Evolutionary conservation across 2,113 vertebrate genomes (phyloP).

Genomic region (Rhabdomys dilectus): DNA sequence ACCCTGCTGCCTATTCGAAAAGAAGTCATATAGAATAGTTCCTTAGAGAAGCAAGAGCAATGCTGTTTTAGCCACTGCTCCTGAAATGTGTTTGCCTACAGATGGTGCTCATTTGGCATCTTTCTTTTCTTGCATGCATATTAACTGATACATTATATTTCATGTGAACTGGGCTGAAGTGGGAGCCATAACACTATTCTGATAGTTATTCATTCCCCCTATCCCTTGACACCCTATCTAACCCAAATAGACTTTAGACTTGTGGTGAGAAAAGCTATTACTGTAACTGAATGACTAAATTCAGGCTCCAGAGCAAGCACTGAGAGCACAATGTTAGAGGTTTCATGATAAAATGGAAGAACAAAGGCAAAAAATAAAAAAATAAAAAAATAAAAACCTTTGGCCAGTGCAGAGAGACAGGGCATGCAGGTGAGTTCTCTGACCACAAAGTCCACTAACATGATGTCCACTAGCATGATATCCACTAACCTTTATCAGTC

Average conservation of each 20-base stretch:
- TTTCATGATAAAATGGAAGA: not conserved
- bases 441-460: not conserved
- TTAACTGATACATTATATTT: not conserved
- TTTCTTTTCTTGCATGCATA: not conserved
- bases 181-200: not conserved
- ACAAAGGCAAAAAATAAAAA: not conserved
- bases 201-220: not conserved
- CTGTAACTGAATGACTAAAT: not conserved
- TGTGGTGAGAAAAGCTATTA: not conserved
- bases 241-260: not conserved
- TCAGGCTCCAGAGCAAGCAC: not conserved
- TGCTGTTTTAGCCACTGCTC: not conserved
- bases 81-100: not conserved
- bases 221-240: not conserved
- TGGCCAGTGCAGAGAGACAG: not conserved
- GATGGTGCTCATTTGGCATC: not conserved
- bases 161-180: not conserved
- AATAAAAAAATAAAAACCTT: not conserved
- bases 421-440: accelerated
- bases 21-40: not conserved
- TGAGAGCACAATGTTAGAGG: not conserved
- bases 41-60: not conserved
- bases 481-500: accelerated
- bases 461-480: accelerated
- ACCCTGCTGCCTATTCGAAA: not conserved